Conservation (phyloP, 2,888 invertebrate species). For the Saturnia japonica region DNA sequence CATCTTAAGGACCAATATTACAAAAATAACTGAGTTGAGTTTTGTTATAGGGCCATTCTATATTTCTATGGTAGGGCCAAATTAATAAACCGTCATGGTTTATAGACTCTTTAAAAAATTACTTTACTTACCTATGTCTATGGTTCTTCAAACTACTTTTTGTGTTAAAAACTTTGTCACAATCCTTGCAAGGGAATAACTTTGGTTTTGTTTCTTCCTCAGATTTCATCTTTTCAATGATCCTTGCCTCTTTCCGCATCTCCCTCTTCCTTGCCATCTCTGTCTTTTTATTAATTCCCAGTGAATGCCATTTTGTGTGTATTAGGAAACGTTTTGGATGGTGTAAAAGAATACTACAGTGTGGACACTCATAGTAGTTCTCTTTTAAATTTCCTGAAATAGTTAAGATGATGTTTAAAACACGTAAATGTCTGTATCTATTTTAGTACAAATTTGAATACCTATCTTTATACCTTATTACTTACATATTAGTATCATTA, state of each 20-base stretch:
- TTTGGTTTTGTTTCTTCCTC: conserved; percentile 32
- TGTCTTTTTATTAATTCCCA: conserved; percentile 55
- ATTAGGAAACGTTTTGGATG: conserved; percentile 70
- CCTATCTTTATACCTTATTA: too few relatives aligned
- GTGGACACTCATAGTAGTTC: conserved; percentile 59
- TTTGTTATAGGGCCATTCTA: neutral
- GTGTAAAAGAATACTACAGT: conserved; percentile 57
- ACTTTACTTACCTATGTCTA: conserved; percentile 52
- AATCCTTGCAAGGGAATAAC: conserved; percentile 60
- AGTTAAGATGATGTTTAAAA: neutral
- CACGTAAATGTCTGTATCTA: neutral
- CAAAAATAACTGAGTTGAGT: neutral
- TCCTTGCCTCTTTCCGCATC: conserved; percentile 42
- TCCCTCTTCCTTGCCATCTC: conserved; percentile 51
- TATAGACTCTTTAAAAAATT: neutral
- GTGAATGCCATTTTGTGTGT: conserved; percentile 72
- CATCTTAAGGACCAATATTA: too few relatives aligned
- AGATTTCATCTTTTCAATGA: conserved; percentile 20
- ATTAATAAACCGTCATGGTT: neutral
- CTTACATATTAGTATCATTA: too few relatives aligned
- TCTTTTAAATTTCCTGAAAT: conserved; percentile 38
- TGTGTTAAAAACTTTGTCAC: conserved; percentile 59
- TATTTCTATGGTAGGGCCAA: neutral
- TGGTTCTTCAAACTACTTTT: conserved; percentile 66
- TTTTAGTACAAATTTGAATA: neutral